Conservation (phyloP, 2,797 vertebrate genomes). For the Megaceryle alcyon region DNA sequence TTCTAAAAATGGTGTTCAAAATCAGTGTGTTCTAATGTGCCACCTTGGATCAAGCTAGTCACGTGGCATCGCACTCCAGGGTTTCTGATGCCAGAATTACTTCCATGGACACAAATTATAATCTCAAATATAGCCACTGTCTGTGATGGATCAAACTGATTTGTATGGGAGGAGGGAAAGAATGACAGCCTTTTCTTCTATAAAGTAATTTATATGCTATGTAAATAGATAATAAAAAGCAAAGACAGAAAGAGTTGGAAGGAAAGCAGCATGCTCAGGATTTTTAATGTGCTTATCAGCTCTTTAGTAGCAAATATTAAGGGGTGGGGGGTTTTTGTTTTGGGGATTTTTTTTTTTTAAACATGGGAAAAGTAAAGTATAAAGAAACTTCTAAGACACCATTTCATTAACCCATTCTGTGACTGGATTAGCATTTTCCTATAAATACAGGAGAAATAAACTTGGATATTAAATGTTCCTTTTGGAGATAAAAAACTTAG, state of each 20-base stretch:
- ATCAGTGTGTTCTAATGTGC: not conserved
- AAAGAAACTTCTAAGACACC: not conserved
- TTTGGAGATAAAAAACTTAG: not conserved
- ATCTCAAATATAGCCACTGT: not conserved
- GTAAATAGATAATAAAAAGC: not conserved
- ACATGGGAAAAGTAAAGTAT: not conserved
- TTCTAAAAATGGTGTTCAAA: not conserved
- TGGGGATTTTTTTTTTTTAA: not conserved
- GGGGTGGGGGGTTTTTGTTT: too few species aligned
- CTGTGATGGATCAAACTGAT: not conserved
- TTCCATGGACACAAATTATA: not conserved
- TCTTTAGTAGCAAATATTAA: not conserved
- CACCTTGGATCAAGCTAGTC: not conserved
- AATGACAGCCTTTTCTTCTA: not conserved
- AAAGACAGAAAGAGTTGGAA: not conserved
- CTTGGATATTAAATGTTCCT: not conserved
- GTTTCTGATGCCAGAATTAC: not conserved
- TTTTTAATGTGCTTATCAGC: not conserved
- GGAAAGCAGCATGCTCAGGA: not conserved
- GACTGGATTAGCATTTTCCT: not conserved
- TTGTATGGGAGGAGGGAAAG: not conserved
- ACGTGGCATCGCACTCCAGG: not conserved
- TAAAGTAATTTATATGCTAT: not conserved
- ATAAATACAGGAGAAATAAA: not conserved
- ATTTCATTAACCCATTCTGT: not conserved